Base-by-base conservation (phyloP, 2,113 vertebrate genomes). In the Philantomba maxwellii region DNA sequence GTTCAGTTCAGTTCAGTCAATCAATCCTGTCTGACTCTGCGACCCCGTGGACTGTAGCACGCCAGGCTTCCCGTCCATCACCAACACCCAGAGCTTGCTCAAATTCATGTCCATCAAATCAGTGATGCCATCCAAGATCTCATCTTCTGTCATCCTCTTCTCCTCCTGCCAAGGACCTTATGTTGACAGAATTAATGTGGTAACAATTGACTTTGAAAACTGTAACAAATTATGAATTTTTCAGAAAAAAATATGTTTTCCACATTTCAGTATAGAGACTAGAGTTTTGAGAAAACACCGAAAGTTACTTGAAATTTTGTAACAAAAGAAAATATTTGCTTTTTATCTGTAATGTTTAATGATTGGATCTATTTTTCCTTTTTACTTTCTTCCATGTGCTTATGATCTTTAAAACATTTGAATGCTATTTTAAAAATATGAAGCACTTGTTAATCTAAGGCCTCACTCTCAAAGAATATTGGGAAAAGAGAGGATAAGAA, bases 251-350 rank as follows among this genome's bases (percentile, higher is more conserved):
- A 82, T 39, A 36, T 5, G 28, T n/a, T 47, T 86, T 86, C 9
- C 28, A 75, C 5, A 95, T 80, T 96, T 90, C 30, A 93, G 51
- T 86, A 80, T 19, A 91, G 3, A 60, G 33, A 94, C 14, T 60
- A n/a, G 62, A 94, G 96, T 75, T 93, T 45, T 73, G 30, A 96
- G 25, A 90, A 96, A 93, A 87, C 23, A 89, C 21, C 94, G 95
- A 64, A 12, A 33, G 7, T 78, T 83, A 60, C 60, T 91, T 91
- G 49, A 93, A 94, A 77, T 70, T 77, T 90, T 96, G 30, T 90
- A 96, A 36, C 77, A 43, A 88, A 97, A 93, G n/a, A 9, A 93
- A 88, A 92, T 88, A 73, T 1, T 80, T 95, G 2, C 2, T 64
- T 95, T 95, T 95, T 14, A 64, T 30, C 9, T 75, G 4, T 66